These are phyloP conservation scores for Mellilla xanthometata DNA, from an alignment of 2,888 invertebrate genomes.

Conservation along the genomic window DNA sequence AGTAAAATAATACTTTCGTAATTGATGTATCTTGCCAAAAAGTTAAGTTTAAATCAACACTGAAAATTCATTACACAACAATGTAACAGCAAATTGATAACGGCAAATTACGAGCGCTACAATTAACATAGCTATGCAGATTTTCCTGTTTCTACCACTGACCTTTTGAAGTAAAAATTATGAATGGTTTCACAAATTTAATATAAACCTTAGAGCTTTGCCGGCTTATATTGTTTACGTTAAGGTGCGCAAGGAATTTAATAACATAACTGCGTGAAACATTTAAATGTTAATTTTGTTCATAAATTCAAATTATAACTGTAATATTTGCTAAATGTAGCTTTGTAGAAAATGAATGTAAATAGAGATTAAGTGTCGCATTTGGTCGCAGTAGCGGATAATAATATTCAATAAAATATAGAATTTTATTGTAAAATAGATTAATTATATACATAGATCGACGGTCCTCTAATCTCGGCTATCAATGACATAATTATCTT, in stretches of 20 bases:
- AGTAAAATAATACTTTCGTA: no score
- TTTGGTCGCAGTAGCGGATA: not conserved
- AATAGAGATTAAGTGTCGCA: not conserved
- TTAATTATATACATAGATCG: no score
- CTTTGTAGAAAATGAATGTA: not conserved
- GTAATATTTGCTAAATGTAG: not conserved
- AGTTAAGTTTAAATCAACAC: not conserved
- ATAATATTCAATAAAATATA: not conserved
- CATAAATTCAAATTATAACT: constrained; percentile 5
- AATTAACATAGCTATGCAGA: not conserved
- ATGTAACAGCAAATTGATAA: not conserved
- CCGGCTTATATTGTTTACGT: constrained; percentile 16
- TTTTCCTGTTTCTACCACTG: constrained; percentile 17
- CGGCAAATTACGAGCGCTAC: not conserved
- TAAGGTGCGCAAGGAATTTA: constrained; percentile 14
- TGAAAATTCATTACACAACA: no score
- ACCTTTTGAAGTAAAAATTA: constrained; percentile 17
- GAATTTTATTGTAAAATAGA: no score
- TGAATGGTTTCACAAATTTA: constrained; percentile 19
- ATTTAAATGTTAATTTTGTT: constrained; percentile 11
- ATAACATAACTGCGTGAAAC: constrained; percentile 12
- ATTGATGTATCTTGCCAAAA: not conserved
- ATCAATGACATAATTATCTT: no score
- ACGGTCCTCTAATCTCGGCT: no score
- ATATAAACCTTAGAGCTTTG: constrained; percentile 18